phyloP scores from a whole-genome alignment of 2,113 vertebrate genomes.

The Callipepla squamata region DNA sequence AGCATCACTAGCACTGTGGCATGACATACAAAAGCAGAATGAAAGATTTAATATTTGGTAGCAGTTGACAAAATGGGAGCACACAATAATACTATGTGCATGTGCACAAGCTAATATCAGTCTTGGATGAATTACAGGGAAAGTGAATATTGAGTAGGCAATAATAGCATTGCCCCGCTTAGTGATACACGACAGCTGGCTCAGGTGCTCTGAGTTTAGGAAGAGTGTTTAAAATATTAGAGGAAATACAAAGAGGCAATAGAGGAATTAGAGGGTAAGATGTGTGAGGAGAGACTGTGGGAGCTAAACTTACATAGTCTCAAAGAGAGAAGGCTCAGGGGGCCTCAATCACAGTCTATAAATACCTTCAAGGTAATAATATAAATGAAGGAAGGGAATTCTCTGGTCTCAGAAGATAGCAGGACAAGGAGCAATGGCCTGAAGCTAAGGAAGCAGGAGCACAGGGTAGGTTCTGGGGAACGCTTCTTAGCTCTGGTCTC shows the following conservation, averaged over 20 bases:
- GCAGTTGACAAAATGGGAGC: neutral
- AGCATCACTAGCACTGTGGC: neutral
- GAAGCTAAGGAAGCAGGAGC: conserved; percentile 71
- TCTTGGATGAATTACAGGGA: conserved; percentile 23
- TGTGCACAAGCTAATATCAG: neutral
- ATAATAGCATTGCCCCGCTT: conserved; percentile 56
- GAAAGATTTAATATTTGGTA: neutral
- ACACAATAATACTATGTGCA: neutral
- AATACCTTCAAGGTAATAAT: conserved; percentile 78
- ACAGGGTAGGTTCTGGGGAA: conserved; percentile 27
- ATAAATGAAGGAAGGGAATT: conserved; percentile 78
- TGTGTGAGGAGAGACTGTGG: conserved; percentile 45
- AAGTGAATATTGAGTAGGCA: conserved; percentile 45
- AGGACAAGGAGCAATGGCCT: conserved; percentile 76
- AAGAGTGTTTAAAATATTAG: conserved; percentile 70
- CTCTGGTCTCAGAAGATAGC: conserved; percentile 59
- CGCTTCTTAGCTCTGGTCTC: conserved; percentile 24
- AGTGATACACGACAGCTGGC: conserved; percentile 17
- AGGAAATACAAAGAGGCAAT: conserved; percentile 60
- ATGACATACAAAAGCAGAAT: neutral
- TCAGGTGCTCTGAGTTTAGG: conserved; percentile 62
- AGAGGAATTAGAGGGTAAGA: conserved; percentile 67
- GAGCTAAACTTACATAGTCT: conserved; percentile 72
- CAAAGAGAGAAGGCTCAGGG: conserved; percentile 65
- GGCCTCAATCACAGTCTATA: conserved; percentile 73